Conservation (phyloP, 2,797 vertebrate genomes). For the Chanos chanos region DNA sequence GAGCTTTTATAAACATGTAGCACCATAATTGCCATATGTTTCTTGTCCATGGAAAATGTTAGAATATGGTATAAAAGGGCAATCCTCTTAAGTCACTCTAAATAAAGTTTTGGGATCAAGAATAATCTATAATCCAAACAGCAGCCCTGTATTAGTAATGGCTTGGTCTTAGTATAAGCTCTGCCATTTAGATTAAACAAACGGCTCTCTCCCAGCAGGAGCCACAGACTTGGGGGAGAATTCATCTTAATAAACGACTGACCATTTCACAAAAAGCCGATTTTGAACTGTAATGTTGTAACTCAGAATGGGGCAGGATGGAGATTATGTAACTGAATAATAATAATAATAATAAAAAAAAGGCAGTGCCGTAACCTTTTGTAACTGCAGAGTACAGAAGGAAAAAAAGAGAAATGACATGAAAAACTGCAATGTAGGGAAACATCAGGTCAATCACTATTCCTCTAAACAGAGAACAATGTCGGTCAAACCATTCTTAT, state of each 20-base stretch:
- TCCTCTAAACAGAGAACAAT: no score
- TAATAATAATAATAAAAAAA: no score
- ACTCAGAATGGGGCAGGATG: conserved; percentile 10
- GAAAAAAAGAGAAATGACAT: conserved; percentile 19
- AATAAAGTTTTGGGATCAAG: conserved; percentile 71
- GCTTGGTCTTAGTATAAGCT: conserved; percentile 64
- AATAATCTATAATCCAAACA: conserved; percentile 68
- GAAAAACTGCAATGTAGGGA: background rate
- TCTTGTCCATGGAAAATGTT: conserved; percentile 46
- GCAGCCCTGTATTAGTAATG: conserved; percentile 62
- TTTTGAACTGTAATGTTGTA: conserved; percentile 14
- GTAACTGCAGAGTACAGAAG: background rate
- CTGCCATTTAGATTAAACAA: conserved; percentile 71
- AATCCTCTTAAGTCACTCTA: conserved; percentile 70
- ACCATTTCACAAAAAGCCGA: conserved; percentile 19
- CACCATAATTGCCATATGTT: conserved; percentile 19
- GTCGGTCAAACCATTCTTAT: no score
- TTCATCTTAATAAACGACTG: background rate
- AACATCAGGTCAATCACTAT: no score
- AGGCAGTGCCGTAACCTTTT: conserved; percentile 12
- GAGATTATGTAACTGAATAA: conserved; percentile 26
- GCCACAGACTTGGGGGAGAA: background rate
- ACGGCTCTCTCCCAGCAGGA: conserved; percentile 24
- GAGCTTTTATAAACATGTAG: background rate
- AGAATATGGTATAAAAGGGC: conserved; percentile 40